A percentile compares a stretch with the other conserved stretches of the same genome.
Evolutionary conservation across 2,113 vertebrate genomes (phyloP).

Genomic region (Ceratotherium simum): DNA sequence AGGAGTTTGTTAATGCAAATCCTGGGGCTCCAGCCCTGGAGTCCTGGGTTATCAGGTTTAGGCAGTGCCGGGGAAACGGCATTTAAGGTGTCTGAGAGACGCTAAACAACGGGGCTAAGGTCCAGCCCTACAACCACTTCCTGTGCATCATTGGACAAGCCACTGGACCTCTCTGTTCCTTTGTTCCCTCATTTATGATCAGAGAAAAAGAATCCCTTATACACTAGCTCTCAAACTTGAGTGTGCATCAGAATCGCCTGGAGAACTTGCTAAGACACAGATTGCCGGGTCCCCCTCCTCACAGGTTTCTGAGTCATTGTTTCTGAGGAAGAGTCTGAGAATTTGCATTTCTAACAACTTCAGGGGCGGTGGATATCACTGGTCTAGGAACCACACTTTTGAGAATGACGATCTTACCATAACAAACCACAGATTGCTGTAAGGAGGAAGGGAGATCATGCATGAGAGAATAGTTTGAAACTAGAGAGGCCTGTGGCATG

Average conservation of each 20-base stretch:
- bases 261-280: not conserved
- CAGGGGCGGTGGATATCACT: rapidly evolving
- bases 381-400: not conserved
- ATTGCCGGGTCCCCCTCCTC: not conserved
- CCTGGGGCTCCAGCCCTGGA: not conserved
- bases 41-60: not conserved
- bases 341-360: not conserved
- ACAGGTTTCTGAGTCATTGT: not conserved
- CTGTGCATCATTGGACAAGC: not conserved
- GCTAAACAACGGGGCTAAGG: rapidly evolving
- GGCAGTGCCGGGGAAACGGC: not conserved
- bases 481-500: not conserved
- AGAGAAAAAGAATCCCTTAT: not conserved
- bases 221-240: not conserved
- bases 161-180: not conserved
- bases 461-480: not conserved
- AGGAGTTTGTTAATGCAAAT: not conserved
- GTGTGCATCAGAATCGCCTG: rapidly evolving
- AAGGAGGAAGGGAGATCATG: not conserved
- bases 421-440: not conserved
- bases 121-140: not conserved
- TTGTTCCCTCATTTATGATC: not conserved
- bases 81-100: not conserved
- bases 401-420: not conserved
- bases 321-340: not conserved